Evolutionary conservation across 2,888 invertebrate species (phyloP), one percentile per base, ranked within the genome.

Genomic region (Phengaris arion): DNA sequence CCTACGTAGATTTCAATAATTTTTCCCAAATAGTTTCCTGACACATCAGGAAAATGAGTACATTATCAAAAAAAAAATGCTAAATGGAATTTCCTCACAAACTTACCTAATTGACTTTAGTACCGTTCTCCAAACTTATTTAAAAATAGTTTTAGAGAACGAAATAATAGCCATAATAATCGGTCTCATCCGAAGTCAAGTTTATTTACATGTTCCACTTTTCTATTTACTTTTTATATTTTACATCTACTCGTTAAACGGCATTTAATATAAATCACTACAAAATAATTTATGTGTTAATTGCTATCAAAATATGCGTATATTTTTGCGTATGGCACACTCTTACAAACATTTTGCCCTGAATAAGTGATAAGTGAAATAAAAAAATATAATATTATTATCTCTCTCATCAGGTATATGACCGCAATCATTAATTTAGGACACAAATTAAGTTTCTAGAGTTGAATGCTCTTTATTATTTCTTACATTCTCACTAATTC

Each of bases 191-290:
- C 22, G 48, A 70, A 70, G 70, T 64, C 64, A 15, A 70, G 51
- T 22, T 51, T 51, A 48, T 72, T 22, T 54, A 72, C 22, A 22
- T 72, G 35, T 72, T 54, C 72, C 52, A 54, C 72, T 70, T 70
- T 51, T 70, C 70, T 52, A 54, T 72, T 72, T 72, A 35, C 52
- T 72, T 72, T 72, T 72, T 54, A 72, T 72, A 35, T 54, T 72
- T 35, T 51, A 54, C 54, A 72, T 72, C 13, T 54, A 54, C 70
- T 70, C 22, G 51, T 70, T 72, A 72, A 48, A 72, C 35, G 35
- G 12, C 72, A 72, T 72, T 54, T 12, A 22, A 72, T 52, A 72
- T 52, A 72, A 72, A 54, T 72, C 72, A 52, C 35, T 35, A 22
- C 22, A 22, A 22, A 22, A 22, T 72, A 72, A 72, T 72, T 72